Evolutionary conservation across 2,888 invertebrate species (phyloP), one percentile per base, ranked within the genome.

Genomic region (Phaonia tiefii): DNA sequence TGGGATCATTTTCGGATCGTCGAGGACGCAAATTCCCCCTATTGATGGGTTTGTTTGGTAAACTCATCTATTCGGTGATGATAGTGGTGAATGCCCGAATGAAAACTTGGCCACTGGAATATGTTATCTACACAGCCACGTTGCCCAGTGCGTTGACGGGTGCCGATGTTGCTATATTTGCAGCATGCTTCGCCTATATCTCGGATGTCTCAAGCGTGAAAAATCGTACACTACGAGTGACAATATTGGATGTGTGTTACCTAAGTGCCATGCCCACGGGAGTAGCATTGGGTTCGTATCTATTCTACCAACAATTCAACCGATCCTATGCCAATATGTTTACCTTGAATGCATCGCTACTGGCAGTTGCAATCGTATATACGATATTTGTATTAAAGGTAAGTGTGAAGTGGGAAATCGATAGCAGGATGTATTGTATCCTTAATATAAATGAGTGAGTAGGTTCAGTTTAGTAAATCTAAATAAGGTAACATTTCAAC

Each of bases 261-360:
- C 92, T 97, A 84, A 93, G 94, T 74, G 95, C 97, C 0, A 95
- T 96, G 93, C 97, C 97, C 0, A 92, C 94, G 0, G 97, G 98
- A 54, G 93, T 96, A 5, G 95, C 95, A 26, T 87, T 95, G 80
- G 96, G 95, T 92, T 94, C 94, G 2, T 91, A 93, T 79, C 88
- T 96, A 1, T 96, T 93, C 87, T 92, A 89, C 54, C 90, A 92
- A 44, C 93, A 94, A 0, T 92, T 94, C 0, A 89, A 94, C 85
- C 89, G 91, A 65, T 96, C 96, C 0, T 95, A 94, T 87, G 93
- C 94, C 0, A 91, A 92, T 7, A 95, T 96, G 95, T 96, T 96
- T 87, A 88, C 91, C 0, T 93, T 96, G 49, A 96, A 96, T 89
- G 92, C 94, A 0, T 88, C 91, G 0, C 88, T 96, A 1, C 90